Conservation (phyloP, 2,888 invertebrate genomes). For the Drosophila robusta region DNA sequence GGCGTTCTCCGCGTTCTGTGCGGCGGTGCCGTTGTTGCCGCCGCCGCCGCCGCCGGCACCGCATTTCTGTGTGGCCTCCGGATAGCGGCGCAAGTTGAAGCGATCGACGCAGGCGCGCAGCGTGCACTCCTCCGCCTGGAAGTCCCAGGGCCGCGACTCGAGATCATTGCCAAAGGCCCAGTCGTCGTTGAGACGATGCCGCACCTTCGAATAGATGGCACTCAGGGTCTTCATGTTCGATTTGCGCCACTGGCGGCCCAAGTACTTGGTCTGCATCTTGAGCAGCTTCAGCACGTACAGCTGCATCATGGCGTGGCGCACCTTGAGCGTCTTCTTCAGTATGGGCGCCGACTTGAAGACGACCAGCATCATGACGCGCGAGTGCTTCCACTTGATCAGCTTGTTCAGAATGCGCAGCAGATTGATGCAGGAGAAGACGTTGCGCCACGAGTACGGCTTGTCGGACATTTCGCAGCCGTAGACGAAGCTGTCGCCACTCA, state of each 20-base stretch:
- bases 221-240: constrained; percentile 99
- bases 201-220: constrained; percentile 98
- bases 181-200: constrained; percentile 98
- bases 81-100: constrained; percentile 97
- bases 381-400: constrained; percentile 99
- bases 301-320: constrained; percentile 98
- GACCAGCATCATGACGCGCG: constrained; percentile 99
- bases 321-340: constrained; percentile 97
- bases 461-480: constrained; percentile 89
- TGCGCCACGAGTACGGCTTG: constrained; percentile 97
- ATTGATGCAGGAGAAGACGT: constrained; percentile 99
- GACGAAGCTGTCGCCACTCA: constrained; percentile 95
- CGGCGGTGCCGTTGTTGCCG: constrained; percentile 82
- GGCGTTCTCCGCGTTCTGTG: constrained; percentile 74
- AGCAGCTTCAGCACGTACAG: constrained; percentile 98
- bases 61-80: constrained; percentile 85
- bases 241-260: constrained; percentile 99
- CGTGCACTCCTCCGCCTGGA: constrained; percentile 98
- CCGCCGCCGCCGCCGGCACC: constrained; percentile 65
- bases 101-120: constrained; percentile 97
- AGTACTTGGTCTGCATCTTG: constrained; percentile 99
- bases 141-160: constrained; percentile 99
- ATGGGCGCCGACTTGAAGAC: constrained; percentile 99
- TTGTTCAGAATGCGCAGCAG: constrained; percentile 98
- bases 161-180: constrained; percentile 99